Conservation (phyloP, 2,113 vertebrate species). For the Macroglossus sobrinus region DNA sequence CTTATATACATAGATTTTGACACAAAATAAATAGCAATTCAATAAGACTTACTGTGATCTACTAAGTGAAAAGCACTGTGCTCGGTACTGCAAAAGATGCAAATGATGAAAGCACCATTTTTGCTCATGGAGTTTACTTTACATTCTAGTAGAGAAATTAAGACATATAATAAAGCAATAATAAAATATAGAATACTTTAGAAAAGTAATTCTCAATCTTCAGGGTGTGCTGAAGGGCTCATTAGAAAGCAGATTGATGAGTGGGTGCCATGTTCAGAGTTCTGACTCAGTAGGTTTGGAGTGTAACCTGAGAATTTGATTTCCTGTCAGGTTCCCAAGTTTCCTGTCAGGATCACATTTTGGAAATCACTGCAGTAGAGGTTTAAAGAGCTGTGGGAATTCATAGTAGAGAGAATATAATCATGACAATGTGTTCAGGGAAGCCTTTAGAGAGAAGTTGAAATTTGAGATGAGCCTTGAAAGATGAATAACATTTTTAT, state of each 20-base stretch:
- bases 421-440: neutral
- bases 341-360: neutral
- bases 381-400: neutral
- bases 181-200: neutral
- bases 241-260: neutral
- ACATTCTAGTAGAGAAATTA: neutral
- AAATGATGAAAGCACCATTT: neutral
- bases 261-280: neutral
- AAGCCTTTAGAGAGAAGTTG: slow-evolving; percentile 10
- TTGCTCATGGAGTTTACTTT: slow-evolving; percentile 21
- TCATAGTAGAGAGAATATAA: neutral
- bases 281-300: neutral
- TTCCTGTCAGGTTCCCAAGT: neutral
- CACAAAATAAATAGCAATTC: slow-evolving; percentile 43
- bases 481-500: neutral
- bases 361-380: neutral
- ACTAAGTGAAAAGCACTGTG: slow-evolving; percentile 17
- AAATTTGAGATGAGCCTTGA: neutral
- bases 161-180: neutral
- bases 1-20: neutral
- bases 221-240: neutral
- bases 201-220: neutral
- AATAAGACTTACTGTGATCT: neutral
- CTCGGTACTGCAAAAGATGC: neutral
- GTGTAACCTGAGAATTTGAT: neutral